Evolutionary conservation across 2,888 invertebrate genomes (phyloP), one percentile per base, ranked within the genome.

Genomic region (Watsonalla binaria): DNA sequence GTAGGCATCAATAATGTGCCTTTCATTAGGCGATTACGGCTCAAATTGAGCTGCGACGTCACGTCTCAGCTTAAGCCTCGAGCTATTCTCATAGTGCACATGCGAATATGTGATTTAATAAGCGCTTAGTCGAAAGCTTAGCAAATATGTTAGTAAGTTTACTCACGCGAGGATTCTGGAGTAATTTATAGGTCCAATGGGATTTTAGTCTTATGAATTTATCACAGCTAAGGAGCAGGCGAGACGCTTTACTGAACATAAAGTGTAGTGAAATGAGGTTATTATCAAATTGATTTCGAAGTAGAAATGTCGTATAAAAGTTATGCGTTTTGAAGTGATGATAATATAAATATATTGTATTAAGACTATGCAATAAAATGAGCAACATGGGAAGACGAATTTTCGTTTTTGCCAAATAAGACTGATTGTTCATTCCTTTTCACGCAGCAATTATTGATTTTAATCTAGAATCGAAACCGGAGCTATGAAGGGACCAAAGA

Each of bases 61-160:
- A 49, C 49, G 49, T 37, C 15, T 37, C 35, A 15, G 37, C 13
- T 13, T 49, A 49, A 49, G 49, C 49, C 39, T 37, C 37, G 15
- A 37, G 49, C 49, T 14, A 49, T 37, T 37, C 49, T 49, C 49
- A 15, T 37, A 49, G 49, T 49, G 49, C 49, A 49, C 49, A 37
- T 8, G 37, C 15, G 37, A 49, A 49, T 49, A 49, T 37, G 15
- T 49, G 49, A 49, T 49, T 49, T 49, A 49, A 52, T 66, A 66
- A 66, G 61, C 61, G 57, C 59, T 61, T 54, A 59, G 62, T 62
- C 60, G 61, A 68, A 60, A 54, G 58, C 64, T 62, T 65, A 62
- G 63, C 62, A 60, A 56, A 59, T 58, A 59, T 51, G 50, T 37
- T 8, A 15, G 49, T 15, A 11, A 15, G 49, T 15, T 39, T 49